Percentiles rank a stretch among this genome's conserved stretches.
These are phyloP conservation scores for Tupaia tana DNA, from an alignment of 2,113 vertebrate species.

Conservation along the genomic window DNA sequence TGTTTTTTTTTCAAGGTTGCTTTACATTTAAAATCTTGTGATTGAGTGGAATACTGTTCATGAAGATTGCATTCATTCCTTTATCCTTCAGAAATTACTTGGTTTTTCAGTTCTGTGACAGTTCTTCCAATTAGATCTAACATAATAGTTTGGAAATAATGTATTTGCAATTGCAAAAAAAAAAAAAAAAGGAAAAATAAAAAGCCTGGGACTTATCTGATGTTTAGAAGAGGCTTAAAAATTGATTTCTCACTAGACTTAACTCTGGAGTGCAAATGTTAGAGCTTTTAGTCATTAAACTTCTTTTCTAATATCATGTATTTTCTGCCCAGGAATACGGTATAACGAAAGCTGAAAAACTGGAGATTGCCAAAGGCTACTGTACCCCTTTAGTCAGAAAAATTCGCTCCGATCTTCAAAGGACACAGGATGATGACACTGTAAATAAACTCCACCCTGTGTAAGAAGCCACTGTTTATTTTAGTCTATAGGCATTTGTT, in stretches of 20 bases:
- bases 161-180: conserved; percentile 13
- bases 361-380: conserved; percentile 95
- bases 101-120: conserved; percentile 23
- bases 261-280: conserved; percentile 44
- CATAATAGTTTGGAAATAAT: neutral
- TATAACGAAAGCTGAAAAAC: conserved; percentile 92
- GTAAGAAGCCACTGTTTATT: conserved; percentile 83
- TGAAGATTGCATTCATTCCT: neutral
- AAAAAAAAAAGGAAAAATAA: neutral
- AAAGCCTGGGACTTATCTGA: neutral
- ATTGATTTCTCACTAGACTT: neutral
- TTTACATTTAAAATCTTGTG: conserved; percentile 12
- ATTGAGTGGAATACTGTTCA: neutral
- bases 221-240: neutral
- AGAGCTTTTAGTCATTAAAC: neutral
- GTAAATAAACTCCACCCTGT: conserved; percentile 95
- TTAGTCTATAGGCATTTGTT: neutral
- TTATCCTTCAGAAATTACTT: neutral
- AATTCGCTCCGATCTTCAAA: conserved; percentile 94
- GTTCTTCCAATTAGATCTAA: neutral
- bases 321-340: conserved; percentile 91
- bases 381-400: conserved; percentile 94
- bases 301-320: conserved; percentile 48
- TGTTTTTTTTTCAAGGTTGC: neutral
- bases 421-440: conserved; percentile 95